Evolutionary conservation across 2,113 vertebrate species (phyloP).

Genomic region (Passer domesticus): DNA sequence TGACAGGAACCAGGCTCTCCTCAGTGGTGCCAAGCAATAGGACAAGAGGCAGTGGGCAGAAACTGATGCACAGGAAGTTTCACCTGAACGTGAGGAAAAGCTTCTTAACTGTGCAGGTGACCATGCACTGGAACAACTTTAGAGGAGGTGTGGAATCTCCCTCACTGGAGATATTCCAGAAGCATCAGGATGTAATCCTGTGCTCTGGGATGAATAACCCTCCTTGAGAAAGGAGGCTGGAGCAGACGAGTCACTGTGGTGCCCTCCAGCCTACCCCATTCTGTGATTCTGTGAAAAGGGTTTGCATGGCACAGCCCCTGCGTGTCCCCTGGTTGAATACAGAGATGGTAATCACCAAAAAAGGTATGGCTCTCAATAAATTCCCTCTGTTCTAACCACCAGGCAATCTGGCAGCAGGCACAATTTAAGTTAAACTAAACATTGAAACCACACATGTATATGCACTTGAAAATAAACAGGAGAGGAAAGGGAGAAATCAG

Average conservation of each 20-base stretch:
- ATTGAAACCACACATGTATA: neutral
- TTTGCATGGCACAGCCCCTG: neutral
- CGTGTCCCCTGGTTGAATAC: neutral
- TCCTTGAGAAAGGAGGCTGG: neutral
- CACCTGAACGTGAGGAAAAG: neutral
- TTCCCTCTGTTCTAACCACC: neutral
- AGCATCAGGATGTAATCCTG: neutral
- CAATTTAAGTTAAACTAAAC: conserved; percentile 16
- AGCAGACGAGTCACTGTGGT: neutral
- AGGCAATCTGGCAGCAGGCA: neutral
- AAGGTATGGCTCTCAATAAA: neutral
- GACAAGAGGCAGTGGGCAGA: neutral
- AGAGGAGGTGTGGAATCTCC: neutral
- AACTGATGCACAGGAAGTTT: neutral
- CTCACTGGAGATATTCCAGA: neutral
- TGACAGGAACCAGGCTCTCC: neutral
- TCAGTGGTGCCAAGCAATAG: neutral
- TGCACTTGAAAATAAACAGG: neutral
- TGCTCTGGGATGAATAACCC: neutral
- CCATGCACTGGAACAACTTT: neutral
- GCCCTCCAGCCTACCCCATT: neutral
- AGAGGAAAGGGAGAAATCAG: neutral
- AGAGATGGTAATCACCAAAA: neutral
- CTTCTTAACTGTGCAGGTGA: neutral
- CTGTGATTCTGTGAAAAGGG: neutral